Evolutionary conservation across 2,797 vertebrate genomes (phyloP), one percentile per base, ranked within the genome.

Genomic region (Sebastes nivosus): DNA sequence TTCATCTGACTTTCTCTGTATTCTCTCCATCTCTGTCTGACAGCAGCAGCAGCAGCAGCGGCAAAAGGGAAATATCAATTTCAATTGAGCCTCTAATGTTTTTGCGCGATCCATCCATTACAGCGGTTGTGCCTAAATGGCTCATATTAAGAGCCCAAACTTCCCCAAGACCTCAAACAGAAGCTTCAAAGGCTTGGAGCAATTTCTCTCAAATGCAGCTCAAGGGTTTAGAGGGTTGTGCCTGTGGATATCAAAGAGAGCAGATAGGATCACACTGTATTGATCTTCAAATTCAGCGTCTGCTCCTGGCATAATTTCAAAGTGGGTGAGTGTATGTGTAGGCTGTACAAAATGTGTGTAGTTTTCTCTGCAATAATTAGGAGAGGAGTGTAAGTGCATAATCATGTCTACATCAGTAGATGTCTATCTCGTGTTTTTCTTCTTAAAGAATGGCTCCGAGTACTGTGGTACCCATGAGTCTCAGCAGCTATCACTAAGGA

Each of bases 281-380:
- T 91, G 88, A 91, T 90, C 82, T 86, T 80, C 77, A 80, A 72
- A 89, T 88, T 88, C 86, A 79, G 73, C 72, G 4, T 80, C 72
- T 54, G 72, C 76, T 70, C 64, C 69, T 46, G 67, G 55, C 72
- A 85, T 74, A 8, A n/a, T 90, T 83, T 89, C 74, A 88, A 86
- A 85, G 76, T 77, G 60, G 16, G 52, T 52, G 67, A 54, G 72
- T 76, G 72, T 67, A 7, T 72, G 71, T 76, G 77, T 67, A 29
- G 12, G 75, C 61, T 63, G 42, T 27, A 38, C 27, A 63, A 65
- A 60, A 59, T 79, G 69, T 66, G 75, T 73, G 34, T n/a, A 7
- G 63, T 38, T 83, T 30, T 69, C 30, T 25, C 42, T 61, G 68
- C 67, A 3, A 20, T 67, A 55, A 77, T 85, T 72, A 75, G 61